A percentile compares a stretch with the other conserved stretches of the same genome.
Evolutionary conservation across 2,888 invertebrate genomes (phyloP).

Genomic region (Lymantria monacha): DNA sequence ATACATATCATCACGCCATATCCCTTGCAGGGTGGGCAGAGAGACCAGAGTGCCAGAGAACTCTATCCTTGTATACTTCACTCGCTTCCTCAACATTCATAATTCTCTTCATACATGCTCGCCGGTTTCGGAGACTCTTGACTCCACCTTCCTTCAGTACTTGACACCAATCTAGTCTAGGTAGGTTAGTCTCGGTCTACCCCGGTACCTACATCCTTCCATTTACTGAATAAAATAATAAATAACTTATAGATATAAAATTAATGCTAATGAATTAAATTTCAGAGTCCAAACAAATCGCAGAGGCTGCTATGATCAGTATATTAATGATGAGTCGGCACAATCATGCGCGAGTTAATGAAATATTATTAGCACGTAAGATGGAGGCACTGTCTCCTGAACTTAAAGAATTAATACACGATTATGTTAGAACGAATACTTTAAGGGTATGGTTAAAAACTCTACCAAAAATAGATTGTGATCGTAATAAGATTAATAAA

Average conservation of each 20-base stretch:
- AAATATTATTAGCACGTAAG: constrained; percentile 53
- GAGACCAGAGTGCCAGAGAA: no score
- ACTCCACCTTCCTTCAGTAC: no score
- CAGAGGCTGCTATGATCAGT: constrained; percentile 65
- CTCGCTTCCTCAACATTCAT: no score
- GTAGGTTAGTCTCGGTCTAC: no score
- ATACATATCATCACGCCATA: no score
- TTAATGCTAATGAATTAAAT: constrained; percentile 32
- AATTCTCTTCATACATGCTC: no score
- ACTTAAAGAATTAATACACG: constrained; percentile 45
- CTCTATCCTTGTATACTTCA: no score
- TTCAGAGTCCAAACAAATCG: constrained; percentile 54
- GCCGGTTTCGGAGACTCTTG: no score
- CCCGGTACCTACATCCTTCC: no score
- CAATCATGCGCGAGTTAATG: constrained; percentile 44
- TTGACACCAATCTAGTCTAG: no score
- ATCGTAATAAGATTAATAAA: background rate
- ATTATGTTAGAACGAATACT: constrained; percentile 55
- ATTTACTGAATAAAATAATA: no score
- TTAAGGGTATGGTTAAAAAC: constrained; percentile 52
- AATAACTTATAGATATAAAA: background rate
- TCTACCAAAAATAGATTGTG: constrained; percentile 22
- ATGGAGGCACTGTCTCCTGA: constrained; percentile 51
- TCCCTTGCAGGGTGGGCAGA: no score
- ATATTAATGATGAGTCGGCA: constrained; percentile 60